These are phyloP conservation scores for Plectus sambesii DNA, from an alignment of 1,140 invertebrate genomes.

Conservation along the genomic window DNA sequence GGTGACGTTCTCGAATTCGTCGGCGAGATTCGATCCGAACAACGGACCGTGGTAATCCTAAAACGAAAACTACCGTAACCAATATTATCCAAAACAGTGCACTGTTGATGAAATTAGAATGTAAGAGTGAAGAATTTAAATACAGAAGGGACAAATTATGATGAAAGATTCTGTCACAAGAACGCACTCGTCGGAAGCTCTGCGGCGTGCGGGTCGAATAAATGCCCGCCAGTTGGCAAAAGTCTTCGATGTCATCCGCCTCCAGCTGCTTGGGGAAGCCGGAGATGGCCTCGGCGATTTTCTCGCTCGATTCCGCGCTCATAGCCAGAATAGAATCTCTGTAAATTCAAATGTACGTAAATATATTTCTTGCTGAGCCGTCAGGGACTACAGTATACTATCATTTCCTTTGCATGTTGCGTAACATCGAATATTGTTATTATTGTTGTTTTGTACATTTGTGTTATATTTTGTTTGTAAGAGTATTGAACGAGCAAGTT, in stretches of 20 bases:
- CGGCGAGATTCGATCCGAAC: slow-evolving; percentile 48
- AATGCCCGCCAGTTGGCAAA: slow-evolving; percentile 76
- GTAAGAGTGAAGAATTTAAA: slow-evolving; percentile 8
- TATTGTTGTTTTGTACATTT: slow-evolving; percentile 14
- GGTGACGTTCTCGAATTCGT: slow-evolving; percentile 43
- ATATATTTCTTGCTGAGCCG: slow-evolving; percentile 18
- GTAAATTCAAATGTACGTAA: slow-evolving; percentile 25
- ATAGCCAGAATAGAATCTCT: slow-evolving; percentile 72
- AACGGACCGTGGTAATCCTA: slow-evolving; percentile 51
- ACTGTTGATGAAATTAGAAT: slow-evolving; percentile 8
- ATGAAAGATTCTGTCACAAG: slow-evolving; percentile 1
- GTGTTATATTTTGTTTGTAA: neutral
- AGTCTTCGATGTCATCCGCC: slow-evolving; percentile 87
- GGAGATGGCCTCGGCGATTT: slow-evolving; percentile 61
- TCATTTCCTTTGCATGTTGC: slow-evolving; percentile 21
- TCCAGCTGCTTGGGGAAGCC: slow-evolving; percentile 71
- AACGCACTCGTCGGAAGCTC: slow-evolving; percentile 64
- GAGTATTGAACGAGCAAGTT: slow-evolving; percentile 5
- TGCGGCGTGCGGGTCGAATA: slow-evolving; percentile 82
- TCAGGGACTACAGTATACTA: slow-evolving; percentile 1
- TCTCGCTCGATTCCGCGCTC: slow-evolving; percentile 61
- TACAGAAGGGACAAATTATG: slow-evolving; percentile 7
- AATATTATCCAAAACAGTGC: slow-evolving; percentile 29
- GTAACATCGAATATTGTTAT: slow-evolving; percentile 26
- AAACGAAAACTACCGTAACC: slow-evolving; percentile 33